Conservation (phyloP, 2,113 vertebrate genomes). For the Serilophus lunatus region DNA sequence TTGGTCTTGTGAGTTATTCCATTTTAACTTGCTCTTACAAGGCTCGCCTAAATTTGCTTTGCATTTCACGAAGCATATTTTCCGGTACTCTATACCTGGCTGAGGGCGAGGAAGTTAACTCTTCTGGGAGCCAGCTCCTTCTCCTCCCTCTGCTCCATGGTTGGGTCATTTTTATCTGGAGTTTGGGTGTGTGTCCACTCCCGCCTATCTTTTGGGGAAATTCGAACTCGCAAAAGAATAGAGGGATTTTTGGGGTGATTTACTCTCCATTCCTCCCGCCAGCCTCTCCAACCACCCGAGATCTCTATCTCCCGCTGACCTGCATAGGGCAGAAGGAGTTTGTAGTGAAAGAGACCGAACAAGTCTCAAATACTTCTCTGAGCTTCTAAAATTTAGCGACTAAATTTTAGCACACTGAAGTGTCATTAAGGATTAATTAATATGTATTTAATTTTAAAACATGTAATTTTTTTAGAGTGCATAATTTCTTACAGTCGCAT, state of each 20-base stretch:
- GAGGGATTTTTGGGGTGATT: background rate
- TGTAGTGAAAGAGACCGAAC: background rate
- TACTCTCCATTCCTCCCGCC: fast-evolving
- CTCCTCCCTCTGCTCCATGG: background rate
- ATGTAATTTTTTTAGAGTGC: background rate
- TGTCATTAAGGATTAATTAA: background rate
- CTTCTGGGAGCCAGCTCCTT: background rate
- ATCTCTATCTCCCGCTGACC: background rate
- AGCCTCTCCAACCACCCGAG: background rate
- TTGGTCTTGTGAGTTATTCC: background rate
- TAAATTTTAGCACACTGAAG: background rate
- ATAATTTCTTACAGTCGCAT: background rate
- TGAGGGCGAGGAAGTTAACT: background rate
- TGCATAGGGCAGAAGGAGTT: background rate
- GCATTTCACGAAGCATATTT: background rate
- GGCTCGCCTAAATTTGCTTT: background rate
- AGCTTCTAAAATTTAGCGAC: background rate
- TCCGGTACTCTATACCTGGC: background rate
- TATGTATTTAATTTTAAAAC: background rate
- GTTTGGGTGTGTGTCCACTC: background rate
- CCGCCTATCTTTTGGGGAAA: background rate
- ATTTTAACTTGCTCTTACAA: background rate
- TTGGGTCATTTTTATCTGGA: too few species aligned
- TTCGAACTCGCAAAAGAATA: background rate
- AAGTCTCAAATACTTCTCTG: background rate